A percentile compares a stretch with the other conserved stretches of the same genome.
Evolutionary conservation across 2,888 invertebrate genomes (phyloP).

Genomic region (Pocota personata): DNA sequence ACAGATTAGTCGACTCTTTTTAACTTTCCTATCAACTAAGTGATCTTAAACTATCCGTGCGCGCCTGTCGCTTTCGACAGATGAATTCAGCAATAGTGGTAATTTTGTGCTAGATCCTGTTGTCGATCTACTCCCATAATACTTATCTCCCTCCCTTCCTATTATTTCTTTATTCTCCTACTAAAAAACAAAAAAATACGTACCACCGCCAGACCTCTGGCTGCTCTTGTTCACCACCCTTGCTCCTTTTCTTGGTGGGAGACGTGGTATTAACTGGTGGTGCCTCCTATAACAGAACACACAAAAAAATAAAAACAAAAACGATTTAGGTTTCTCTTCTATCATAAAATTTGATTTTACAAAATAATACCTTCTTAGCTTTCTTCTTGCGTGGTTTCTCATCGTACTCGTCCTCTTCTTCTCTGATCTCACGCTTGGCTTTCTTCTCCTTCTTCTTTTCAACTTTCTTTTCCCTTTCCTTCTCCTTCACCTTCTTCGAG

Average conservation of each 20-base stretch:
- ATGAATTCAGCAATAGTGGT: too few relatives aligned
- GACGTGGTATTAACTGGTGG: constrained; percentile 74
- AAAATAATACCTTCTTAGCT: constrained; percentile 81
- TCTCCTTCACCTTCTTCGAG: constrained; percentile 80
- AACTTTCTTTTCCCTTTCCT: constrained; percentile 58
- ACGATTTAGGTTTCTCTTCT: constrained; percentile 60
- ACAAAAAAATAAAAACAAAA: constrained; percentile 76
- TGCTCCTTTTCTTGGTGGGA: constrained; percentile 87
- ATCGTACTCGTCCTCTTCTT: constrained; percentile 84
- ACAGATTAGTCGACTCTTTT: too few relatives aligned
- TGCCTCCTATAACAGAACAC: constrained; percentile 74
- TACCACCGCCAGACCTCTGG: constrained; percentile 96
- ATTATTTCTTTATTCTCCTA: too few relatives aligned
- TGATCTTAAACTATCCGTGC: too few relatives aligned
- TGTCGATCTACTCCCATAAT: too few relatives aligned
- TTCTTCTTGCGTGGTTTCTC: constrained; percentile 85
- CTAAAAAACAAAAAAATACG: constrained; percentile 79
- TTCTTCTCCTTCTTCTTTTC: constrained; percentile 82
- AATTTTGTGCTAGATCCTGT: too few relatives aligned
- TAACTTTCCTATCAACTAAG: too few relatives aligned
- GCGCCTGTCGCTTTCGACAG: too few relatives aligned
- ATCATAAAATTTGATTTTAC: neutral
- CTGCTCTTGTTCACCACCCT: constrained; percentile 90
- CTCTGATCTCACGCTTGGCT: constrained; percentile 84
- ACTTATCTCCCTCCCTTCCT: too few relatives aligned